Percentiles rank a stretch among this genome's conserved stretches.
These are phyloP conservation scores for Echinops telfairi DNA, from an alignment of 2,113 vertebrate genomes.

Conservation along the genomic window DNA sequence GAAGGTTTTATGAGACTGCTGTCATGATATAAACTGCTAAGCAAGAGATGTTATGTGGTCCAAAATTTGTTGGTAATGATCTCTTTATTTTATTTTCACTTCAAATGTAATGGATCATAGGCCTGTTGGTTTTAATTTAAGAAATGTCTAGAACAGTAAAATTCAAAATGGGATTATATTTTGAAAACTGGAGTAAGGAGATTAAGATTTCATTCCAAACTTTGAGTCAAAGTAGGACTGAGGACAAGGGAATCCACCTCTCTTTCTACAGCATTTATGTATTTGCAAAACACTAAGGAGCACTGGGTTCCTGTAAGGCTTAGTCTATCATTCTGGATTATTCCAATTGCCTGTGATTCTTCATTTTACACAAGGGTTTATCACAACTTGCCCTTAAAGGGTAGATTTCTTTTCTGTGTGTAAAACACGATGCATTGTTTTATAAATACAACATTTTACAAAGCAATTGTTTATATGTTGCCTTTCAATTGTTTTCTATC, in stretches of 20 bases:
- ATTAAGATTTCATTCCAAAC: background rate
- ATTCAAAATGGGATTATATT: background rate
- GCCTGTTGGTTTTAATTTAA: background rate
- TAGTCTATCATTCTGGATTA: background rate
- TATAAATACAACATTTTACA: too few relatives aligned
- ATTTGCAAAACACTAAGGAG: too few relatives aligned
- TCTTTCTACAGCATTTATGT: too few relatives aligned
- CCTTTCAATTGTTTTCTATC: background rate
- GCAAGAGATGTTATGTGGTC: too few relatives aligned
- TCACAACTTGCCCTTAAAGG: background rate
- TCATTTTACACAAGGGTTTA: background rate
- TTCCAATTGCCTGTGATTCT: background rate
- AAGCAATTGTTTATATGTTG: fast-evolving
- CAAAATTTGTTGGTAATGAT: background rate
- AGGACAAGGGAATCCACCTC: background rate
- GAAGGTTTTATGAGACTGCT: background rate
- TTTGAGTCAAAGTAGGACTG: background rate
- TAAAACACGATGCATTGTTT: too few relatives aligned
- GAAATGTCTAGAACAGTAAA: background rate
- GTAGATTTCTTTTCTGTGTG: background rate
- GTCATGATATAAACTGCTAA: too few relatives aligned
- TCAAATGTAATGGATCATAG: background rate
- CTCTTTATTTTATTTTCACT: background rate
- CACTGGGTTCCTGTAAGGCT: background rate
- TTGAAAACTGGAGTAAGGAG: background rate